phyloP scores from a whole-genome alignment of 2,888 invertebrate species.

The Meta bourneti region DNA sequence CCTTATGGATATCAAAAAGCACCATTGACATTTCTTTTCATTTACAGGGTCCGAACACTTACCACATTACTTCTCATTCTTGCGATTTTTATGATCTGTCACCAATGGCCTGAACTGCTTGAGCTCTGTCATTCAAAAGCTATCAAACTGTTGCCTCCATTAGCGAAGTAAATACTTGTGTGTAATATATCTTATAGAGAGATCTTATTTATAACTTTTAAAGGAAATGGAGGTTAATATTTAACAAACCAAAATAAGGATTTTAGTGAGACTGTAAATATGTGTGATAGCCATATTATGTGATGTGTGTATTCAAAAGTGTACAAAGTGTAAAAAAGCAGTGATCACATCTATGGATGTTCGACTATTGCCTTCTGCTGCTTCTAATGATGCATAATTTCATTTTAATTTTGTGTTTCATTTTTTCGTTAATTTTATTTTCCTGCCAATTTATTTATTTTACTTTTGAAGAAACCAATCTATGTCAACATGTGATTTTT shows the following conservation, averaged over 20 bases:
- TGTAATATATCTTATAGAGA: neutral
- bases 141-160: constrained; percentile 46
- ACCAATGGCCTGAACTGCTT: constrained; percentile 93
- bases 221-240: constrained; percentile 14
- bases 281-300: constrained; percentile 35
- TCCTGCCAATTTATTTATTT: neutral
- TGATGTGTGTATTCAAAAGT: constrained; percentile 5
- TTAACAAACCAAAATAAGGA: neutral
- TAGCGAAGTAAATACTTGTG: constrained; percentile 36
- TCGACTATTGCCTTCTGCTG: constrained; percentile 3
- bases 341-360: constrained; percentile 11
- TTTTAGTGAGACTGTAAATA: constrained; percentile 72
- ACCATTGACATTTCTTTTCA: constrained; percentile 78
- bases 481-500: too few species aligned
- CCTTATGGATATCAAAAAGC: too few species aligned
- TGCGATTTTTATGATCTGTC: constrained; percentile 90
- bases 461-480: too few species aligned
- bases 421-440: neutral
- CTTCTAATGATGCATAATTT: neutral
- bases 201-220: constrained; percentile 18
- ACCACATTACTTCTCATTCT: constrained; percentile 91
- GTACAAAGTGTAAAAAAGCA: constrained; percentile 60
- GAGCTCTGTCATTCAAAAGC: constrained; percentile 67
- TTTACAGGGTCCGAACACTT: constrained; percentile 90
- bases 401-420: neutral